Percentiles rank a stretch among this genome's conserved stretches.
These are phyloP conservation scores for Patella depressa DNA, from an alignment of 2,888 invertebrate genomes.

Conservation along the genomic window DNA sequence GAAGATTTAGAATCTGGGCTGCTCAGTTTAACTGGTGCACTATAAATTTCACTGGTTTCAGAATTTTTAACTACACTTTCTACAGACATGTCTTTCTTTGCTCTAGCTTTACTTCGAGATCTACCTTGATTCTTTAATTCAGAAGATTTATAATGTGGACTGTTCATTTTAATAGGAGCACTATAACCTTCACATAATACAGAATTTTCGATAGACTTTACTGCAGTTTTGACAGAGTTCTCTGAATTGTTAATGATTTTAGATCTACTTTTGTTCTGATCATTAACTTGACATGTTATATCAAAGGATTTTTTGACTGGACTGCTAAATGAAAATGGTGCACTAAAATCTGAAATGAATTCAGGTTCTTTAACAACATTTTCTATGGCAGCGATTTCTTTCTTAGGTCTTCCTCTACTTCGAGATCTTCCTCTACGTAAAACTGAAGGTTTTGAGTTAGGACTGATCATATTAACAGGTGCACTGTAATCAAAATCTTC, in stretches of 20 bases:
- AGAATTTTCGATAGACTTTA: too few relatives aligned
- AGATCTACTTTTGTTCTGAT: too few relatives aligned
- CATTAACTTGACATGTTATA: too few relatives aligned
- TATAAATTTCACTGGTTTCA: background rate
- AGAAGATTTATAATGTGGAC: background rate
- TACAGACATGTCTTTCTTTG: background rate
- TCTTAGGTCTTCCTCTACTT: background rate
- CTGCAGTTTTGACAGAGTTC: too few relatives aligned
- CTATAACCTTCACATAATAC: background rate
- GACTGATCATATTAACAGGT: background rate
- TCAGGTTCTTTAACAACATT: too few relatives aligned
- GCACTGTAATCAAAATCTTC: background rate
- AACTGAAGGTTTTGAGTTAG: background rate
- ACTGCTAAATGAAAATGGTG: too few relatives aligned
- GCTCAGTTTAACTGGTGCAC: background rate
- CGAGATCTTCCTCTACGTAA: background rate
- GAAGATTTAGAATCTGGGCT: background rate
- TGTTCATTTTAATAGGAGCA: background rate
- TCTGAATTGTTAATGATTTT: too few relatives aligned
- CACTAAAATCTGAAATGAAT: too few relatives aligned
- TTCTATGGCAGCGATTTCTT: too few relatives aligned
- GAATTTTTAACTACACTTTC: too few relatives aligned
- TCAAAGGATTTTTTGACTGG: too few relatives aligned
- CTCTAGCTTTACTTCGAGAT: constrained; percentile 3
- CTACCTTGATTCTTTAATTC: background rate